Evolutionary conservation across 2,797 vertebrate genomes (phyloP), one percentile per base, ranked within the genome.

Genomic region (Propithecus perrieri): DNA sequence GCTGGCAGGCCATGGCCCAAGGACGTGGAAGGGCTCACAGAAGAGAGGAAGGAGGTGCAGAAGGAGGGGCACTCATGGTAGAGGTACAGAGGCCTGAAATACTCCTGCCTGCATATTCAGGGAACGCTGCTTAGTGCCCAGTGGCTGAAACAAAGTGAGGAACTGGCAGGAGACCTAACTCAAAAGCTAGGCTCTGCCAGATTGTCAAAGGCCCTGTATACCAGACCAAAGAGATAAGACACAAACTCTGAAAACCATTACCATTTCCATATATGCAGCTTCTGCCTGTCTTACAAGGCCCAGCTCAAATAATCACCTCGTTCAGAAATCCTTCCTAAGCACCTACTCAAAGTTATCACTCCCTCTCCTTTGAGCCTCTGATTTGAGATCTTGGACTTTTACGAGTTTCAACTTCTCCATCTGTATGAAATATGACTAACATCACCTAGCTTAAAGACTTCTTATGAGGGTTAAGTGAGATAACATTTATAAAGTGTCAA

Each of bases 401-500:
- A 15, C 15, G 55, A 85, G 28, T 71, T 81, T 94, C 85, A 69
- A 63, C 50, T 95, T 95, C 89, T 95, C 38, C 28, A 30, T 22
- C 26, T 35, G 53, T 24, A 53, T 53, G 84, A 92, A 71, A 67
- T 48, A 79, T 43, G 24, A 84, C 61, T 81, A 50, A 22, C 28
- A 72, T 35, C n/a, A 80, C 50, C 55, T 85, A 83, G 30, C 55
- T 89, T 79, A 72, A 35, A 35, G 17, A 55, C 22, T 71, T 89
- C 41, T 93, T 90, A 75, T 3, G 59, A 30, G 38, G 41, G 55
- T 80, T 93, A 92, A 87, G 59, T 46, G 69, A 83, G 67, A 57
- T 67, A 57, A 85, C 28, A 85, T 76, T 91, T 28, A 46, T 59
- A 35, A 85, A 94, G 87, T 38, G 71, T 92, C 53, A 95, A 84